Base-by-base conservation (phyloP, 2,888 invertebrate species). In the Bembecia ichneumoniformis region DNA sequence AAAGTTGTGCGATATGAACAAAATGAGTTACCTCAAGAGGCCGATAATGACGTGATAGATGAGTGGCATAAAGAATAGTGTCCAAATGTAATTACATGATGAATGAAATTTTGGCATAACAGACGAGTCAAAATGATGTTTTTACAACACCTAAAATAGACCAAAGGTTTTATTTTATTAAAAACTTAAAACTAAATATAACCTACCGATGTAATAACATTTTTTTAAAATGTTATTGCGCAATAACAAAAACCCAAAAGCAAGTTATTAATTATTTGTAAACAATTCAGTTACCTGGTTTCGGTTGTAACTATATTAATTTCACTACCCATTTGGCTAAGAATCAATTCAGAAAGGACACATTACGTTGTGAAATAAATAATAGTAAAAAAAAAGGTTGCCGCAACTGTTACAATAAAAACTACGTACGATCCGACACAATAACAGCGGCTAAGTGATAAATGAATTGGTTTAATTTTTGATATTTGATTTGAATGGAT, bases 251-350 rank as follows among this genome's bases (percentile, higher is more conserved):
- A 15, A 44, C 5, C 3, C 7, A 11, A 9, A 15, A 44, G 10
- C 11, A n/a, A 14, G 11, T 5, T 11, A 35, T 16, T 10, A 47
- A 45, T 17, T 47, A 35, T 48, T 20, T 35, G 35, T 28, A 15
- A 46, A 16, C 34, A 44, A 51, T 43, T n/a, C 14, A 46, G 47
- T 15, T 44, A 44, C 44, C 44, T 44, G 44, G 44, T 16, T 44
- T 44, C 44, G 11, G 44, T 15, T 17, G 44, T 13, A 15, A 10
- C 11, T 15, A 44, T 15, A 44, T 77, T 76, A 60, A 82, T 61
- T 79, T 84, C 81, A 75, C 75, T 83, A 74, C 73, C 84, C 86
- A 86, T 86, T 80, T 80, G 81, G 63, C 59, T 67, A 68, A 67
- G 64, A 51, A 55, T 73, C 40, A 89, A 89, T 52, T 90, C 88